Percentiles rank a stretch among this genome's conserved stretches.
These are phyloP conservation scores for Troglohyphantes excavatus DNA, from an alignment of 2,888 invertebrate species.

Conservation along the genomic window DNA sequence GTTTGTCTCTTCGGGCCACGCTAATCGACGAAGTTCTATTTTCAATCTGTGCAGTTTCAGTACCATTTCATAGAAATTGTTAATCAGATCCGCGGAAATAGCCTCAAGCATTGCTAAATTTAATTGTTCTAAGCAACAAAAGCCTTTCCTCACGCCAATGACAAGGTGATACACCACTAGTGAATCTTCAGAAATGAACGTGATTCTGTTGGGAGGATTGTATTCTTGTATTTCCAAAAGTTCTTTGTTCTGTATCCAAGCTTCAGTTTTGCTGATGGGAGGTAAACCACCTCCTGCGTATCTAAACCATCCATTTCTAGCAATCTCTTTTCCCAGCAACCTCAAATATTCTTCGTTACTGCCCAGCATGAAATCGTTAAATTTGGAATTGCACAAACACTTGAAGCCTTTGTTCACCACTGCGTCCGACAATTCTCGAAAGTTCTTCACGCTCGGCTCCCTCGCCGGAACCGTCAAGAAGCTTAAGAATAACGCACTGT, in stretches of 20 bases:
- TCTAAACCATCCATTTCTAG: background rate
- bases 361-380: background rate
- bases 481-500: background rate
- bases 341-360: background rate
- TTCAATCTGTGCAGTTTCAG: background rate
- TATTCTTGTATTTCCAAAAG: background rate
- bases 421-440: background rate
- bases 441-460: background rate
- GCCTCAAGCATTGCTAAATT: background rate
- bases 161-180: background rate
- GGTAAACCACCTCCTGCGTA: background rate
- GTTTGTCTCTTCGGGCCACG: background rate
- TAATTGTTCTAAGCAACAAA: background rate
- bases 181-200: background rate
- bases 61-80: background rate
- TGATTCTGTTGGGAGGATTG: background rate
- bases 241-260: background rate
- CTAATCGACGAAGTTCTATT: background rate
- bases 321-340: background rate
- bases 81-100: background rate
- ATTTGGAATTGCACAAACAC: background rate
- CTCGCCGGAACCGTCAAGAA: background rate
- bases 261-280: background rate
- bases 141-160: background rate
- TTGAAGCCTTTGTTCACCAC: background rate